These are phyloP conservation scores for Chelon labrosus DNA, from an alignment of 2,797 vertebrate genomes.

Conservation along the genomic window DNA sequence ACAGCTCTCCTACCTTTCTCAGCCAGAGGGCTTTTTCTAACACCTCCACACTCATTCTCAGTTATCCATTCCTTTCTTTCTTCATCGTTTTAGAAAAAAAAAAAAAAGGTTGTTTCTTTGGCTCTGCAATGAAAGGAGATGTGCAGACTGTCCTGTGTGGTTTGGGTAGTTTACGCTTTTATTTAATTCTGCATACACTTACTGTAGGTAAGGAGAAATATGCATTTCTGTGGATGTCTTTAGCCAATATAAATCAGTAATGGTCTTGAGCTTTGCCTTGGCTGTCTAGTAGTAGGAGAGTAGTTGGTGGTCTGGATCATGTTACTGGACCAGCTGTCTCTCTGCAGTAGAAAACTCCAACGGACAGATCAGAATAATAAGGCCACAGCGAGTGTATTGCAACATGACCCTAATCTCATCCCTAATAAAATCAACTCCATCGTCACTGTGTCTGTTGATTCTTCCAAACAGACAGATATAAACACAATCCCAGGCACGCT, in stretches of 20 bases:
- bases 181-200: constrained; percentile 31
- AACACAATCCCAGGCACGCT: constrained; percentile 60
- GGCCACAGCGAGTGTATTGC: constrained; percentile 62
- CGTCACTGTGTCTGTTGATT: constrained; percentile 61
- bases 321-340: constrained; percentile 81
- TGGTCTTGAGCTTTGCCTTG: constrained; percentile 55
- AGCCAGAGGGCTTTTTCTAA: constrained; percentile 78
- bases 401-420: constrained; percentile 75
- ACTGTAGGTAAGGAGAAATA: constrained; percentile 16
- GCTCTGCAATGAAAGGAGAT: constrained; percentile 35
- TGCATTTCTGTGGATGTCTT: constrained; percentile 30
- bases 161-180: constrained; percentile 27
- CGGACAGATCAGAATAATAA: constrained; percentile 74
- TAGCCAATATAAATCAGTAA: constrained; percentile 47
- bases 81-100: constrained; percentile 53
- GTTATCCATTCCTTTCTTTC: constrained; percentile 61
- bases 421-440: constrained; percentile 77
- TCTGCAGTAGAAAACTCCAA: constrained; percentile 71
- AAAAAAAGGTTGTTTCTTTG: constrained; percentile 39
- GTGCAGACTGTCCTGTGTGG: constrained; percentile 26
- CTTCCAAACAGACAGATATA: constrained; percentile 60
- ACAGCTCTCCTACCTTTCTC: constrained; percentile 67
- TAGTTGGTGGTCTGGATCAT: constrained; percentile 71
- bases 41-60: constrained; percentile 73
- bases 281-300: constrained; percentile 65